Evolutionary conservation across 1,140 invertebrate species (phyloP).

Genomic region (Temnothorax curvispinosus): DNA sequence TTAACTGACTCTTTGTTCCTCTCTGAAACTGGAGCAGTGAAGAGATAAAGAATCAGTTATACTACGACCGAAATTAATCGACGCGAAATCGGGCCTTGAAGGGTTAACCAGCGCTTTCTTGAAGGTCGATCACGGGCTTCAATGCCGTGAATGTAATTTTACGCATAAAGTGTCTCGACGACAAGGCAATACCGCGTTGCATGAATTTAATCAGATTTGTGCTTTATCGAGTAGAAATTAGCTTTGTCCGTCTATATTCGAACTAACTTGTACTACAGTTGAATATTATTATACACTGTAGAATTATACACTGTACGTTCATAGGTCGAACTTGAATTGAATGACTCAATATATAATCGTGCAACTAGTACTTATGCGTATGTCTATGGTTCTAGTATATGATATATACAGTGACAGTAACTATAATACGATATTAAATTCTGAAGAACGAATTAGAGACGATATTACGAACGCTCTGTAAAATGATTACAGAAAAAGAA

Average conservation of each 20-base stretch:
- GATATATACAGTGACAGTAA: slow-evolving; percentile 30
- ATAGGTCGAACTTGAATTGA: neutral
- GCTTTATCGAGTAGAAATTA: slow-evolving; percentile 38
- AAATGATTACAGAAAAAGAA: slow-evolving; percentile 35
- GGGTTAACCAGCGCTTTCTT: slow-evolving; percentile 13
- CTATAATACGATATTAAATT: slow-evolving; percentile 43
- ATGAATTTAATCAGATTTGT: slow-evolving; percentile 11
- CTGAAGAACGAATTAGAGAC: slow-evolving; percentile 25
- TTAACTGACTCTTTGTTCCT: slow-evolving; percentile 47
- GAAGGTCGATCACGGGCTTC: slow-evolving; percentile 21
- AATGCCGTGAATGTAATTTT: slow-evolving; percentile 31
- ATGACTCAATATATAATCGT: slow-evolving; percentile 16
- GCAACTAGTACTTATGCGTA: neutral
- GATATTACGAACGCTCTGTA: slow-evolving; percentile 41
- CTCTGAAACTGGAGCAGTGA: neutral
- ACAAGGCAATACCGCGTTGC: neutral
- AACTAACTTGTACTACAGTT: neutral
- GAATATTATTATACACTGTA: slow-evolving; percentile 19
- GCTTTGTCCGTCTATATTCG: neutral
- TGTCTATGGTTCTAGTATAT: neutral
- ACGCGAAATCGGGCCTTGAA: neutral
- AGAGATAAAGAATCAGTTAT: slow-evolving; percentile 42
- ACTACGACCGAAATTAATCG: slow-evolving; percentile 25
- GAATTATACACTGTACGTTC: neutral
- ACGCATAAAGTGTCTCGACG: neutral